A percentile compares a stretch with the other conserved stretches of the same genome.
phyloP scores from a whole-genome alignment of 2,113 vertebrate genomes.

The Pungitius pungitius region DNA sequence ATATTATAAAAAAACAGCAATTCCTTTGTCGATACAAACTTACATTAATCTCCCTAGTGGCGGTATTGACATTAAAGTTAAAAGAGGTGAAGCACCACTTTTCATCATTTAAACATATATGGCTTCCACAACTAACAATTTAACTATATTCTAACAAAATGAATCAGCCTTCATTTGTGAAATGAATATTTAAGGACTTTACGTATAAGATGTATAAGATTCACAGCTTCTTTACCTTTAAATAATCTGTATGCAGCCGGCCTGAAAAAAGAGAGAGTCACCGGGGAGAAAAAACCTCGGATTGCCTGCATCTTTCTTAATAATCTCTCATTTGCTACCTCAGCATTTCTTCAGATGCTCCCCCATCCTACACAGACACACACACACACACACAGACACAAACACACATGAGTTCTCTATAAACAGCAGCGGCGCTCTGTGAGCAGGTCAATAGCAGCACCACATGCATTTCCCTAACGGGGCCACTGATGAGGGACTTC shows the following conservation, averaged over 20 bases:
- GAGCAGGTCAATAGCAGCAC: constrained; percentile 52
- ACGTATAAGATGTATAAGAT: background rate
- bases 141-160: background rate
- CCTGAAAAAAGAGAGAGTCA: constrained; percentile 1
- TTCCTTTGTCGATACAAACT: background rate
- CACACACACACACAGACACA: constrained; percentile 12
- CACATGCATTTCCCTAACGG: constrained; percentile 54
- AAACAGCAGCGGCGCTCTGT: constrained; percentile 45
- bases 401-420: constrained; percentile 34
- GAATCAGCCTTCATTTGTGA: background rate
- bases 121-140: background rate
- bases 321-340: constrained; percentile 62
- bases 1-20: background rate
- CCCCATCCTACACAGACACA: background rate
- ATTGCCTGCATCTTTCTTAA: constrained; percentile 50
- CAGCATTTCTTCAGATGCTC: constrained; percentile 56
- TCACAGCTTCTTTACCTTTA: constrained; percentile 13
- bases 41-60: background rate
- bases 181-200: background rate
- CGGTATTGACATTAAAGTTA: background rate
- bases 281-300: constrained; percentile 40
- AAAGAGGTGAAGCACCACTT: background rate
- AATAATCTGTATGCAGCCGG: constrained; percentile 43
- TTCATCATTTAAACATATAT: background rate
- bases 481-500: constrained; percentile 55